These are phyloP conservation scores for Rotaria macrura DNA, from an alignment of 2,888 invertebrate genomes.

Conservation along the genomic window DNA sequence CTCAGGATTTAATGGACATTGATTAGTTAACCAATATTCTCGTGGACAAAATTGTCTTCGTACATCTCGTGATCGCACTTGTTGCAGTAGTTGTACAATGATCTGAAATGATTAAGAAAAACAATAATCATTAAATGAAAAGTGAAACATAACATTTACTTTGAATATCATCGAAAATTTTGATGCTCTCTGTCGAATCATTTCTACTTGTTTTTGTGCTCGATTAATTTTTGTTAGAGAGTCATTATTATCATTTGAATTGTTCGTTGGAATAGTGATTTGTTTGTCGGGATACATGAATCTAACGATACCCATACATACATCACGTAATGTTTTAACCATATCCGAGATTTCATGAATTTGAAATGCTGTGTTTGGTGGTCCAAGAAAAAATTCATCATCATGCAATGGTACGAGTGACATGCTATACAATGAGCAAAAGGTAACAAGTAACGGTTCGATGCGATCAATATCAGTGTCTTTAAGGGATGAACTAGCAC, in stretches of 20 bases:
- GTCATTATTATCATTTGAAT: neutral
- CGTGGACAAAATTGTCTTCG: constrained; percentile 67
- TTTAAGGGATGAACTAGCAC: neutral
- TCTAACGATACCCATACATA: constrained; percentile 72
- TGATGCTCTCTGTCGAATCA: neutral
- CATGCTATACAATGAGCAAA: constrained; percentile 70
- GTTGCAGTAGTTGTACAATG: constrained; percentile 65
- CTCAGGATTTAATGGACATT: constrained; percentile 48
- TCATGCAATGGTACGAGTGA: constrained; percentile 73
- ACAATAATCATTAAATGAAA: constrained; percentile 6
- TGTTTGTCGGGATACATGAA: constrained; percentile 66
- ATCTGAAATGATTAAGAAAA: constrained; percentile 50
- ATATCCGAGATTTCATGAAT: constrained; percentile 60
- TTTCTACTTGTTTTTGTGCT: neutral
- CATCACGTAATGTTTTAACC: constrained; percentile 64
- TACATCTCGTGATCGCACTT: constrained; percentile 73
- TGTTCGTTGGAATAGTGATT: neutral
- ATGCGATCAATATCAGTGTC: constrained; percentile 60
- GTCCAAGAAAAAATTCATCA: constrained; percentile 63
- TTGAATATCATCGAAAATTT: neutral
- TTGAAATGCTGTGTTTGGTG: neutral
- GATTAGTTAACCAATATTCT: constrained; percentile 59
- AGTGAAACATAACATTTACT: neutral
- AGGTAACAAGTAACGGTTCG: constrained; percentile 68
- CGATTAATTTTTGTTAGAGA: neutral